These are phyloP conservation scores for Bradypodion ventrale DNA, from an alignment of 2,797 vertebrate genomes.

Conservation along the genomic window DNA sequence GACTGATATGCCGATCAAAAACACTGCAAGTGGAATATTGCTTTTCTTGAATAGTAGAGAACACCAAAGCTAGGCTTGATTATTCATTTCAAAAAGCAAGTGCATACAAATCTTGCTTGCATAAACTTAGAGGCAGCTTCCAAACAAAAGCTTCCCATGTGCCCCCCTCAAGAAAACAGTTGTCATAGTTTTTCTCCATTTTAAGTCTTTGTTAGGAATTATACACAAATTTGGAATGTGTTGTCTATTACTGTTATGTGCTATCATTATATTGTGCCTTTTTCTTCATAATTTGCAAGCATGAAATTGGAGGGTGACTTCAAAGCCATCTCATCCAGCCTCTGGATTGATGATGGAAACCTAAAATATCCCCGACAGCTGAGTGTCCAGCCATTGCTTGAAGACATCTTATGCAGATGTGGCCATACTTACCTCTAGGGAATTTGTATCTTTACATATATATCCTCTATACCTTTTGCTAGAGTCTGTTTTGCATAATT, in stretches of 20 bases:
- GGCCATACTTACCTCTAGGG: too few relatives aligned
- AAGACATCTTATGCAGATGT: too few relatives aligned
- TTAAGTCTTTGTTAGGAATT: too few relatives aligned
- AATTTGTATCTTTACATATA: constrained; percentile 67
- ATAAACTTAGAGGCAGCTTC: not conserved
- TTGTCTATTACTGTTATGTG: not conserved
- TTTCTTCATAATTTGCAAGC: not conserved
- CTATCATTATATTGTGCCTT: not conserved
- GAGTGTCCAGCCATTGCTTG: not conserved
- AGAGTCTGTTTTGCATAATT: constrained; percentile 61
- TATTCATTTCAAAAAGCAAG: constrained; percentile 31
- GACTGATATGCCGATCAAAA: constrained; percentile 43
- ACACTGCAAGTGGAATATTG: constrained; percentile 38
- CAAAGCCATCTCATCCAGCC: not conserved
- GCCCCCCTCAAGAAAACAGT: not conserved
- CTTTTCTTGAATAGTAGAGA: constrained; percentile 23
- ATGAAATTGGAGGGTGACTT: not conserved
- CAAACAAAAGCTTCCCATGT: not conserved
- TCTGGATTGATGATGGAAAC: not conserved
- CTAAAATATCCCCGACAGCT: not conserved
- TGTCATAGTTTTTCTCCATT: not conserved
- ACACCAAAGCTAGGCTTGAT: constrained; percentile 39
- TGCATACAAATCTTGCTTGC: not conserved
- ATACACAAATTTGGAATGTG: too few relatives aligned
- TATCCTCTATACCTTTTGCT: constrained; percentile 67